phyloP scores from a whole-genome alignment of 2,797 vertebrate genomes.

The Scarus forsteni region DNA sequence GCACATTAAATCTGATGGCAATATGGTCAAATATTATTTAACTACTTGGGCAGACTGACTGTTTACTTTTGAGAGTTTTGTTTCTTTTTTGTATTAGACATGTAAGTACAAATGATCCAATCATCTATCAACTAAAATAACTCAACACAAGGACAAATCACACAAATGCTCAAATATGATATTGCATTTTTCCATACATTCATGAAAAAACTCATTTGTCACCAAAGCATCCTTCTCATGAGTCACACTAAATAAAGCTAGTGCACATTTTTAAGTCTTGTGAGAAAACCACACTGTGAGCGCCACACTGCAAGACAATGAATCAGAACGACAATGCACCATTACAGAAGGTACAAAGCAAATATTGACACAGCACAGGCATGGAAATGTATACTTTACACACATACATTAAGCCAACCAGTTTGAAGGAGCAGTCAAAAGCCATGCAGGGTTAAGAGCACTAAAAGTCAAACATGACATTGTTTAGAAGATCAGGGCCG shows the following conservation, averaged over 20 bases:
- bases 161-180: conserved; percentile 23
- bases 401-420: conserved; percentile 66
- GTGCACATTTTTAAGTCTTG: not conserved
- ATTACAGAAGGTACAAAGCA: conserved; percentile 8
- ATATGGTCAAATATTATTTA: too few relatives aligned
- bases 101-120: too few relatives aligned
- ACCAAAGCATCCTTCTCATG: not conserved
- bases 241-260: not conserved
- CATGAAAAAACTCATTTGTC: not conserved
- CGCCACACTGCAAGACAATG: conserved; percentile 2
- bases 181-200: conserved; percentile 9
- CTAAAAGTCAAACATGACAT: conserved; percentile 33
- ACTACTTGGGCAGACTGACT: too few relatives aligned
- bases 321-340: conserved; percentile 1
- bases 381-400: conserved; percentile 35
- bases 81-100: too few relatives aligned
- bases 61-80: too few relatives aligned
- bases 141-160: not conserved
- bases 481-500: conserved; percentile 35
- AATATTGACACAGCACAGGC: conserved; percentile 40
- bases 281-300: not conserved
- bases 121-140: not conserved
- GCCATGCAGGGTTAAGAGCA: conserved; percentile 75
- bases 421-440: conserved; percentile 64
- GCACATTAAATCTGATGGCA: too few relatives aligned